Conservation (phyloP, 2,113 vertebrate species). For the Aramus guarauna region DNA sequence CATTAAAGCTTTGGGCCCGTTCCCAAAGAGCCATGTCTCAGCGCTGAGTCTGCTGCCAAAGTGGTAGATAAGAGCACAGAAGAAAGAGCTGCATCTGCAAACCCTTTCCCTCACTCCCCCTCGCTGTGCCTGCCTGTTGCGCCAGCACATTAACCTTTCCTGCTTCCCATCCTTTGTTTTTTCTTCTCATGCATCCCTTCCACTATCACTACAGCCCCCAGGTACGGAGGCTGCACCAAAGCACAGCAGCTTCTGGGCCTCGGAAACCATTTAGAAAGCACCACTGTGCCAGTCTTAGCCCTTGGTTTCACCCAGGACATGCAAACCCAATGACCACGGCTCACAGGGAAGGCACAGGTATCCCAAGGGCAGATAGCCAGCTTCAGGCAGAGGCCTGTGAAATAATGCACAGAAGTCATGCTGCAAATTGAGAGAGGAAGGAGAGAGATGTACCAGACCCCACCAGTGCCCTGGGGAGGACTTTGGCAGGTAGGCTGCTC, state of each 20-base stretch:
- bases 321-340: not conserved
- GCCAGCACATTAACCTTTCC: not conserved
- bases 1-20: slow-evolving; percentile 12
- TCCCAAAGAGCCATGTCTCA: not conserved
- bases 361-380: not conserved
- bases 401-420: not conserved
- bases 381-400: not conserved
- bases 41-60: not conserved
- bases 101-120: not conserved
- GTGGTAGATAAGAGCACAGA: not conserved
- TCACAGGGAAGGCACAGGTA: not conserved
- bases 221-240: not conserved
- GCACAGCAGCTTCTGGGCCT: not conserved
- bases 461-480: not conserved
- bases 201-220: not conserved
- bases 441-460: not conserved
- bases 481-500: not conserved
- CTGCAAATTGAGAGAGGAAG: not conserved
- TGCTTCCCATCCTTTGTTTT: not conserved
- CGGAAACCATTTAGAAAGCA: not conserved
- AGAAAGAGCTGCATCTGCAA: not conserved
- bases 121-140: not conserved
- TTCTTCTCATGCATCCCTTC: not conserved
- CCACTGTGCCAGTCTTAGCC: not conserved
- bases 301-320: not conserved